Evolutionary conservation across 1,140 invertebrate species (phyloP), one percentile per base, ranked within the genome.

Genomic region (Ceratina calcarata): DNA sequence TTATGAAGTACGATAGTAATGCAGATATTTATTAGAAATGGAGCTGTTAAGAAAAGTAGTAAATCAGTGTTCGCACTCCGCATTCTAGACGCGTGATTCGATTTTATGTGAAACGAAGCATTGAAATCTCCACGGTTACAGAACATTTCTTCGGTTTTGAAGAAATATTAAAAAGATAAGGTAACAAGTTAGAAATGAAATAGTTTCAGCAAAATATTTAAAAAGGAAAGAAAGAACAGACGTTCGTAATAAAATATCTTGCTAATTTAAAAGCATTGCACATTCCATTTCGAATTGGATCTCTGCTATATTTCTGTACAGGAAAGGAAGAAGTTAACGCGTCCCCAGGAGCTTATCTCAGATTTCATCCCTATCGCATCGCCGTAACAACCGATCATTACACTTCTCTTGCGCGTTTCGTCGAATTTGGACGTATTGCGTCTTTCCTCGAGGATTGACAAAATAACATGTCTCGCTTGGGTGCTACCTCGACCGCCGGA

Each of bases 381-480:
- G 1, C 27, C 57, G 12, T 10, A 24, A 65, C 68, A 24, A 55
- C 22, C 45, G 49, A 49, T 45, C 60, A 72, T 78, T 78, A 78
- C 27, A n/a, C 72, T 78, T 53, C 27, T 49, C 22, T 18, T 27
- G 2, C 16, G 12, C 69, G 27, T 32, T 24, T 45, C 58, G 10
- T 72, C 32, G 76, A 72, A 55, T 70, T 55, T 53, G 60, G 20
- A 7, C 51, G 18, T 45, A 45, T 1, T 8, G 27, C 49, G n/a
- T 45, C 68, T 78, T 62, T 70, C 71, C 58, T 12, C 60, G 8
- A 13, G 8, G 49, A 78, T 78, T 45, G 58, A 78, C 69, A 13
- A 78, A 78, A 78, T 78, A 78, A 78, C 60, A 78, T 72, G 51
- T 78, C 57, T 37, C 76, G 16, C 4, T 27, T 10, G 37, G n/a